These are phyloP conservation scores for Picus viridis DNA, from an alignment of 2,797 vertebrate species.

Conservation along the genomic window DNA sequence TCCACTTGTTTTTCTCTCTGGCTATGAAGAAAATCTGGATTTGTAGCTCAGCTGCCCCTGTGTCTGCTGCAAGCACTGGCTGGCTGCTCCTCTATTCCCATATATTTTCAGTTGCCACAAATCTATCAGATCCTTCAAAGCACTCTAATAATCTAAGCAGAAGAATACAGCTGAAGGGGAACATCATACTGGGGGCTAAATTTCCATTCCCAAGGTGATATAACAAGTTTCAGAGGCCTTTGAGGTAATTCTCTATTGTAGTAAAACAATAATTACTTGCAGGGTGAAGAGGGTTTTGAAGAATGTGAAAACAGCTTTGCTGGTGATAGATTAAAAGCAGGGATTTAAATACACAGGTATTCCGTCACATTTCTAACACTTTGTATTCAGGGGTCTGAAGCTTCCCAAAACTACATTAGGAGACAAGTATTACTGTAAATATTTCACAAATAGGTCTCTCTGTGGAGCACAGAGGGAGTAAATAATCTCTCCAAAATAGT, in stretches of 20 bases:
- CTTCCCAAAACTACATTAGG: background rate
- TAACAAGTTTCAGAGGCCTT: background rate
- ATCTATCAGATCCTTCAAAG: conserved; percentile 26
- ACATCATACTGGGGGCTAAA: background rate
- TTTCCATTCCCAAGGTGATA: background rate
- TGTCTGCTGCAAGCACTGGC: background rate
- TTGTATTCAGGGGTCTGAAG: background rate
- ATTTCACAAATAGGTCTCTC: background rate
- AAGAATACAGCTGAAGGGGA: background rate
- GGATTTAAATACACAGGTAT: background rate
- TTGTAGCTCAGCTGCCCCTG: background rate
- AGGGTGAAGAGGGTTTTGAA: background rate
- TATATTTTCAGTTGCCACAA: conserved; percentile 39
- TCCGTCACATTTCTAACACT: background rate
- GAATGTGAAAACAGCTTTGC: background rate
- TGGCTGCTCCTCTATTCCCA: background rate
- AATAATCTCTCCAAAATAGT: background rate
- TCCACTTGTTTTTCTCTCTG: background rate
- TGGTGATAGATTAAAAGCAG: background rate
- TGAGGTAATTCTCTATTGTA: background rate
- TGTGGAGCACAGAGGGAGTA: background rate
- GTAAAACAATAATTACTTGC: background rate
- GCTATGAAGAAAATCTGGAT: background rate
- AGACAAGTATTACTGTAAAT: background rate
- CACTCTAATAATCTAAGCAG: background rate